Evolutionary conservation across 2,797 vertebrate genomes (phyloP).

Genomic region (Poliocrania exsul): DNA sequence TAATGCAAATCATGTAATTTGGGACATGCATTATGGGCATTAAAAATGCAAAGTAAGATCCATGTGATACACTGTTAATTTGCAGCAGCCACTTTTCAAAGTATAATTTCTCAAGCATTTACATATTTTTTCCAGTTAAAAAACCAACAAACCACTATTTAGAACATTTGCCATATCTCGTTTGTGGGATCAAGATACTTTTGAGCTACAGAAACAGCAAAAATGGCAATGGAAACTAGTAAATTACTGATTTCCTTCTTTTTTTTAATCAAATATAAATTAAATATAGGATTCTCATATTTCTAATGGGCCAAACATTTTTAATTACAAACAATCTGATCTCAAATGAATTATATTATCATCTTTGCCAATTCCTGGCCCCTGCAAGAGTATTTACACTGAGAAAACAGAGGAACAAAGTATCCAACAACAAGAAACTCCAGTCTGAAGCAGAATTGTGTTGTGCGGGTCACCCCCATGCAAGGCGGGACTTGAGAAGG

Average conservation of each 20-base stretch:
- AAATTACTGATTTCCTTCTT: neutral
- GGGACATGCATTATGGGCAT: conserved; percentile 65
- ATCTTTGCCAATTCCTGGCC: neutral
- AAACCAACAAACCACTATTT: conserved; percentile 28
- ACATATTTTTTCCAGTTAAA: conserved; percentile 53
- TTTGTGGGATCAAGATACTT: conserved; percentile 28
- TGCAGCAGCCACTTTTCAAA: conserved; percentile 68
- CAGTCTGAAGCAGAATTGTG: neutral
- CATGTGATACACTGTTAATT: conserved; percentile 65
- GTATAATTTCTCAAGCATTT: conserved; percentile 67
- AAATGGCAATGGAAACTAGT: conserved; percentile 5
- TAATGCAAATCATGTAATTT: conserved; percentile 74
- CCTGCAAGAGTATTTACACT: neutral
- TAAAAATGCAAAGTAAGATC: conserved; percentile 73
- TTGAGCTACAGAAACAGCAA: neutral
- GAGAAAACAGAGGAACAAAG: neutral
- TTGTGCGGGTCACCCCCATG: neutral
- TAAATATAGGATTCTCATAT: neutral
- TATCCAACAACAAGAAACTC: neutral
- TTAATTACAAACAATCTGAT: neutral
- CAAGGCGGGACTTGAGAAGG: neutral
- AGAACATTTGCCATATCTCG: conserved; percentile 44
- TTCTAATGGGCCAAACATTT: conserved; percentile 6
- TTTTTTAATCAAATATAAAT: neutral
- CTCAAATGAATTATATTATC: neutral